Conservation (phyloP, 2,113 vertebrate species). For the Bufo gargarizans region DNA sequence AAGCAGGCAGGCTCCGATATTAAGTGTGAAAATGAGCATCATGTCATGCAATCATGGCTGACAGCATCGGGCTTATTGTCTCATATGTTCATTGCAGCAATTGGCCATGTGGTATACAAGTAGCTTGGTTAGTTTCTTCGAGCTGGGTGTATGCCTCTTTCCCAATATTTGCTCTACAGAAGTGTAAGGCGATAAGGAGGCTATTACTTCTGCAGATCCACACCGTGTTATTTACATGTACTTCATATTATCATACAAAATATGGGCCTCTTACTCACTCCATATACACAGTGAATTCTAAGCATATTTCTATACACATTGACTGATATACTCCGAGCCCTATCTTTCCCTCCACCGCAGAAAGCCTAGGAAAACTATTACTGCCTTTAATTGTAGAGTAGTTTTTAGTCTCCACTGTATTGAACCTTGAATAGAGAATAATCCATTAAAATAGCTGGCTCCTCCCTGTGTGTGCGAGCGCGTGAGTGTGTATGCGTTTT, state of each 20-base stretch:
- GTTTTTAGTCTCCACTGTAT: constrained; percentile 42
- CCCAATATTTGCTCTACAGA: constrained; percentile 22
- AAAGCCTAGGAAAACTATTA: constrained; percentile 25
- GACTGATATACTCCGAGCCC: neutral
- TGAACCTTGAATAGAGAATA: constrained; percentile 40
- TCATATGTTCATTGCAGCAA: neutral
- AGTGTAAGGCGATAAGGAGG: constrained; percentile 1
- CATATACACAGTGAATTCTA: neutral
- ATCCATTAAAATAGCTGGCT: constrained; percentile 51
- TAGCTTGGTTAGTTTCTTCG: neutral
- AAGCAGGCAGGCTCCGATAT: neutral
- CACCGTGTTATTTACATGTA: constrained; percentile 27
- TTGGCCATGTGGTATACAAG: neutral
- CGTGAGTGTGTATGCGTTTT: constrained; percentile 67
- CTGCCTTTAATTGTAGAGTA: constrained; percentile 31
- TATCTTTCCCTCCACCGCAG: neutral
- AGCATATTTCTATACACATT: neutral
- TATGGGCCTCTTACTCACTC: constrained; percentile 3
- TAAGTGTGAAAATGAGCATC: neutral
- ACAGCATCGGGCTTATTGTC: neutral
- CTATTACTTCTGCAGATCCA: constrained; percentile 25
- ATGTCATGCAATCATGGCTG: neutral
- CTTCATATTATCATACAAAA: constrained; percentile 23
- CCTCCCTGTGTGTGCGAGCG: constrained; percentile 60
- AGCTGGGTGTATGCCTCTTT: neutral